These are phyloP conservation scores for Pinna nobilis DNA, from an alignment of 1,140 invertebrate genomes.

Conservation along the genomic window DNA sequence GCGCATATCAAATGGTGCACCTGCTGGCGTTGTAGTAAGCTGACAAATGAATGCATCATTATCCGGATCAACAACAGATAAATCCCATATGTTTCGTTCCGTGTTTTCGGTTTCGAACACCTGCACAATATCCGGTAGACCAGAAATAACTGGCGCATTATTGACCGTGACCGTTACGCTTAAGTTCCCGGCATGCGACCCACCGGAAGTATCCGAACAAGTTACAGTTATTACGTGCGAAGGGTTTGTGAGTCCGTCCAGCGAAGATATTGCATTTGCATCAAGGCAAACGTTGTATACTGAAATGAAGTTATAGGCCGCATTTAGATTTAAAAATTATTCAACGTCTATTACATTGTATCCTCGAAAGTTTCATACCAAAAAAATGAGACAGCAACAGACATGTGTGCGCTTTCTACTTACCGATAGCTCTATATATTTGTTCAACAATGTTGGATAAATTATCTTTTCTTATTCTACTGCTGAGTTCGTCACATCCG, in stretches of 20 bases:
- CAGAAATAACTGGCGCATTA: constrained; percentile 24
- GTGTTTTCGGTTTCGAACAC: constrained; percentile 22
- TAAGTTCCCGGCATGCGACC: constrained; percentile 13
- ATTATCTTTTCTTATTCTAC: no score
- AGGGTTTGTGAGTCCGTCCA: background rate
- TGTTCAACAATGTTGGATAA: no score
- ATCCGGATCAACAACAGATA: constrained; percentile 28
- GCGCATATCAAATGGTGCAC: constrained; percentile 27
- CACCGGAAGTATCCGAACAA: constrained; percentile 30
- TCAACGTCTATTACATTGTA: no score
- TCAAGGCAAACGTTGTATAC: constrained; percentile 2
- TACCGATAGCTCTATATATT: no score
- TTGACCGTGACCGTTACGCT: constrained; percentile 23
- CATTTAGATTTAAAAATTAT: no score
- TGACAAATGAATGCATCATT: constrained; percentile 17
- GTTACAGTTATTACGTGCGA: constrained; percentile 11
- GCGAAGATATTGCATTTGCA: constrained; percentile 9
- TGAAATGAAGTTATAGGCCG: background rate
- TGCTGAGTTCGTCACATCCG: no score
- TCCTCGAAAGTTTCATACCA: no score
- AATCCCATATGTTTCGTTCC: background rate
- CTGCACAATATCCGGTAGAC: constrained; percentile 15
- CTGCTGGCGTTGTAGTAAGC: constrained; percentile 14
- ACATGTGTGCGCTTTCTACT: no score
- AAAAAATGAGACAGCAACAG: no score